A percentile compares a stretch with the other conserved stretches of the same genome.
phyloP scores from a whole-genome alignment of 1,140 invertebrate species.

The Scylla paramamosain region DNA sequence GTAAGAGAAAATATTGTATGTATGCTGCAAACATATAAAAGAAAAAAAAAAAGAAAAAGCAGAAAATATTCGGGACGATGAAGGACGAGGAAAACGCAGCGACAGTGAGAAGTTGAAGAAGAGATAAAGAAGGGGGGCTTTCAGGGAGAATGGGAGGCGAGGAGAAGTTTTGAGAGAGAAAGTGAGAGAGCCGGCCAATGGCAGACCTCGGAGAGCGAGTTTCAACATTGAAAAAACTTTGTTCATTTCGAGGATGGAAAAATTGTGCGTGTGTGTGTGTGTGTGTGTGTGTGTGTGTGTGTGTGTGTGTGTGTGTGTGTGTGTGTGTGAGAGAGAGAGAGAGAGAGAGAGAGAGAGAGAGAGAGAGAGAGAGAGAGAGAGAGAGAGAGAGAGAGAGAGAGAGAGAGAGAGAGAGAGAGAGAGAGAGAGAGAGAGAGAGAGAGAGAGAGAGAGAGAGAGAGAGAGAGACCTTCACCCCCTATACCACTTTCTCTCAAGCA shows the following conservation, averaged over 20 bases:
- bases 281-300: background rate
- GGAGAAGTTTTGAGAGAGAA: conserved; percentile 54
- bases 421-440: conserved; percentile 24
- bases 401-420: background rate
- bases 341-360: conserved; percentile 33
- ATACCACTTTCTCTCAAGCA: conserved; percentile 22
- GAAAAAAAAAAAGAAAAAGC: background rate
- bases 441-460: background rate
- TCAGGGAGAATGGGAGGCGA: conserved; percentile 42
- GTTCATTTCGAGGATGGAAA: conserved; percentile 61
- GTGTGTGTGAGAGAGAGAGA: conserved; percentile 24
- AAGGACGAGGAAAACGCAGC: background rate
- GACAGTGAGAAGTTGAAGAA: background rate
- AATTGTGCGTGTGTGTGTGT: conserved; percentile 9
- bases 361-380: conserved; percentile 51
- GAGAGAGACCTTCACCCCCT: conserved; percentile 10
- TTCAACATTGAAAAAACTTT: conserved; percentile 67
- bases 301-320: background rate
- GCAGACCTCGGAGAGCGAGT: conserved; percentile 28
- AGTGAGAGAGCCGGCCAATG: conserved; percentile 56
- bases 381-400: conserved; percentile 37
- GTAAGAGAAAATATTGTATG: too few relatives aligned
- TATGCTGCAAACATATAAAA: background rate
- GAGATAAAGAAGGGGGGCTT: conserved; percentile 13
- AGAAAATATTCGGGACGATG: background rate